These are phyloP conservation scores for Orestias chungarensis DNA, from an alignment of 2,797 vertebrate species.

Conservation along the genomic window DNA sequence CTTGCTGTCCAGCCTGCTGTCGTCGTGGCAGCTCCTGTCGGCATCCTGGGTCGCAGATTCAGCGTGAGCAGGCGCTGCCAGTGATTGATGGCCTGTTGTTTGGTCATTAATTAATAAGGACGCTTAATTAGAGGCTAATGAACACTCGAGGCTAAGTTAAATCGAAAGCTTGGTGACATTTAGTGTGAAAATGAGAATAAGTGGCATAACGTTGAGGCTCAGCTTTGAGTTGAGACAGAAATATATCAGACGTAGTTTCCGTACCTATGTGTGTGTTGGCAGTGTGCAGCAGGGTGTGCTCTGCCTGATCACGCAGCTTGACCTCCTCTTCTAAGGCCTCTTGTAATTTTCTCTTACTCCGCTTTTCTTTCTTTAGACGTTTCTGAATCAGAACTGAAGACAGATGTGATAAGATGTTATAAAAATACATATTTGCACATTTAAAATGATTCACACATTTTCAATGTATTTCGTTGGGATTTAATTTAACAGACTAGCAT, in stretches of 20 bases:
- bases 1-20: slow-evolving; percentile 83
- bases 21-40: slow-evolving; percentile 83
- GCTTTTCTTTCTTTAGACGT: slow-evolving; percentile 96
- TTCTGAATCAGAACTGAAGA: slow-evolving; percentile 90
- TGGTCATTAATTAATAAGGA: slow-evolving; percentile 73
- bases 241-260: background rate
- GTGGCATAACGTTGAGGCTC: background rate
- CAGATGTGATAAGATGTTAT: background rate
- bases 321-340: slow-evolving; percentile 96
- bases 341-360: slow-evolving; percentile 94
- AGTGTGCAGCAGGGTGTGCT: slow-evolving; percentile 90
- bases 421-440: background rate
- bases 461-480: too few relatives aligned
- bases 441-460: background rate
- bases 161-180: slow-evolving; percentile 57
- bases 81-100: slow-evolving; percentile 83
- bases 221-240: slow-evolving; percentile 23
- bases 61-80: slow-evolving; percentile 83
- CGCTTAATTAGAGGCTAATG: slow-evolving; percentile 70
- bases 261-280: slow-evolving; percentile 70
- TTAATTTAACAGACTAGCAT: background rate
- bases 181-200: slow-evolving; percentile 59
- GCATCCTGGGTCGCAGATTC: slow-evolving; percentile 94
- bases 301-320: slow-evolving; percentile 92
- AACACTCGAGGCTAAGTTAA: slow-evolving; percentile 51